These are phyloP conservation scores for Bursaphelenchus okinawaensis DNA, from an alignment of 2,888 invertebrate species.

Conservation along the genomic window DNA sequence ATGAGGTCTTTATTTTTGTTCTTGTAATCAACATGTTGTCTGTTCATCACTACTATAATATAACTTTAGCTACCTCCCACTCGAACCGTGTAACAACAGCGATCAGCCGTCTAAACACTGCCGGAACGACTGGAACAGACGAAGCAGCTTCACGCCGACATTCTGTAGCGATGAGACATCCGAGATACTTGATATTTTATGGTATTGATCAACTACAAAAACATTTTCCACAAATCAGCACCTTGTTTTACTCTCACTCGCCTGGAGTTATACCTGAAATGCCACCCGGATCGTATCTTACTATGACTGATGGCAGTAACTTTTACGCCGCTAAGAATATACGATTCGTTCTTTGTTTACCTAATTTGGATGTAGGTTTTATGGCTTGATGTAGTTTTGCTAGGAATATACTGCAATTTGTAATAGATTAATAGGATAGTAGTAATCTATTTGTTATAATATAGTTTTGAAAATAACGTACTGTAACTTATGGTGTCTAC, in stretches of 20 bases:
- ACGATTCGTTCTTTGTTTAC: constrained; percentile 29
- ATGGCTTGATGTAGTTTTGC: not conserved
- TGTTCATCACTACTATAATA: too few relatives aligned
- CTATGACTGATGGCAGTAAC: constrained; percentile 31
- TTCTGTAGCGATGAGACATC: constrained; percentile 3
- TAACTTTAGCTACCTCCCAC: not conserved
- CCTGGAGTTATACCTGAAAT: constrained; percentile 14
- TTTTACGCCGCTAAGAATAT: constrained; percentile 27
- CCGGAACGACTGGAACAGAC: constrained; percentile 8
- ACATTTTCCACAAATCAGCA: constrained; percentile 37
- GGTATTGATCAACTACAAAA: constrained; percentile 36
- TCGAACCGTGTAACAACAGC: not conserved
- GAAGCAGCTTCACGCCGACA: constrained; percentile 1
- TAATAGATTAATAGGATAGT: too few relatives aligned
- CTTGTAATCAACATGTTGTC: too few relatives aligned
- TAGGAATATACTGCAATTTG: too few relatives aligned
- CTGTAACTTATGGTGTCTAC: too few relatives aligned
- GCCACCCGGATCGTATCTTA: constrained; percentile 28
- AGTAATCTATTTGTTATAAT: too few relatives aligned
- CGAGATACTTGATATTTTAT: constrained; percentile 39
- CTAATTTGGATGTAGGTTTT: constrained; percentile 11
- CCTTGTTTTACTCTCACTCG: constrained; percentile 27
- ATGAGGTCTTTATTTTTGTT: too few relatives aligned
- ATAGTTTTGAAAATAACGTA: too few relatives aligned
- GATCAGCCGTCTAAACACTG: not conserved